Base-by-base conservation (phyloP, 1,140 invertebrate genomes). In the Coelopa frigida region DNA sequence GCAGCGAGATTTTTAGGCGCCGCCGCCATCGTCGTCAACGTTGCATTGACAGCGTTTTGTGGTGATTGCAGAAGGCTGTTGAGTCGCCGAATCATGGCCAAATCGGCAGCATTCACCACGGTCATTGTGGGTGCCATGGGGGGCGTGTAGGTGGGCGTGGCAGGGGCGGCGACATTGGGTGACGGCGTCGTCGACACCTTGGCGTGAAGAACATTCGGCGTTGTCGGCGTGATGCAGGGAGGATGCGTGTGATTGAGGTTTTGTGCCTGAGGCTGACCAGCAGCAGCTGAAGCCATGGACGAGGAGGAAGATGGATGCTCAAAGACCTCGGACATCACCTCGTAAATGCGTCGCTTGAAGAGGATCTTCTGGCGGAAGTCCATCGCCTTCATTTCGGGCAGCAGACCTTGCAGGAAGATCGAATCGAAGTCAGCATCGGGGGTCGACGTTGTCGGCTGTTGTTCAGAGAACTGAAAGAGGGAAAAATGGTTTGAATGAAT, bases 281-380 rank as follows among this genome's bases (percentile, higher is more conserved):
- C 4, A 11, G 38, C 27, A 5, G 20, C 27, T 12, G n/a, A n/a
- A n/a, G n/a, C n/a, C n/a, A n/a, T n/a, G n/a, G n/a, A n/a, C n/a
- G 35, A 42, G 22, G 18, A 8, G 0, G 15, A 4, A 7, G 38
- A 26, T 20, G 15, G 42, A 12, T 31, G 14, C 15, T 43, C 41
- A 26, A 65, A 66, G 22, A 66, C 61, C 23, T 66, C 57, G 10
- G 53, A 47, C 5, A 66, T 41, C 6, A 63, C 38, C 21, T 61
- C 59, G 27, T 66, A 66, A 2, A 66, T 52, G 21, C 62, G 55
- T 2, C 58, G 55, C 40, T 67, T 67, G 17, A 67, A 66, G n/a
- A 47, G 42, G 5, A 67, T 49, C 42, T 66, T 67, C 35, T 67
- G 57, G 23, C 52, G 50, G 23, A 61, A 63, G 36, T 58, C 49